Evolutionary conservation across 35 echinoderm and acorn worm species (phyloP).

Genomic region (Lytechinus pictus): DNA sequence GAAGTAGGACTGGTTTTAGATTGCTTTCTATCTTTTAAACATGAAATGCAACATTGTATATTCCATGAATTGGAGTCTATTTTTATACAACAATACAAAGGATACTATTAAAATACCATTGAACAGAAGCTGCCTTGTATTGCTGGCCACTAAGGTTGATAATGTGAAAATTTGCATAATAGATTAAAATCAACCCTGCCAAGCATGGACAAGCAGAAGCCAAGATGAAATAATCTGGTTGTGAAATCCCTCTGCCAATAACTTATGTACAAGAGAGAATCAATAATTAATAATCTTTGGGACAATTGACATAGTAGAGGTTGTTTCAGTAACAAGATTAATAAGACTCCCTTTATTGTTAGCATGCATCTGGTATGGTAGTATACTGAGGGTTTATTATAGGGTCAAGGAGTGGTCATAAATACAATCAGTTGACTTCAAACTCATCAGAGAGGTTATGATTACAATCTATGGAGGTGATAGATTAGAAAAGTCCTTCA

Average conservation of each 20-base stretch:
- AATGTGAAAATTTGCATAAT: too few relatives aligned
- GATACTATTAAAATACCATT: not conserved
- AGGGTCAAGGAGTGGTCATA: too few relatives aligned
- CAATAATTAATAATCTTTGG: not conserved
- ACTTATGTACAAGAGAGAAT: not conserved
- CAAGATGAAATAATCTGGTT: not conserved
- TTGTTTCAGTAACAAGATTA: constrained; percentile 13
- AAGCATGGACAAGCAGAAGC: not conserved
- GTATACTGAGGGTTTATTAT: too few relatives aligned
- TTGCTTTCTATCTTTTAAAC: not conserved
- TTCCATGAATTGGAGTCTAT: not conserved
- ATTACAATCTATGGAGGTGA: too few relatives aligned
- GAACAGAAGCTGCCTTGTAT: not conserved
- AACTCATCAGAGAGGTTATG: too few relatives aligned
- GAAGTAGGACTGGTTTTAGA: not conserved
- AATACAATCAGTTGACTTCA: too few relatives aligned
- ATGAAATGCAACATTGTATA: not conserved
- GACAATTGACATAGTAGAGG: not conserved
- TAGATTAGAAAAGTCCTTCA: too few relatives aligned
- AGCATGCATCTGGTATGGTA: not conserved
- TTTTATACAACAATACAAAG: not conserved
- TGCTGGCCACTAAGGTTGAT: too few relatives aligned
- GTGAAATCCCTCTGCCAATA: not conserved
- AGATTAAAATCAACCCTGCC: not conserved
- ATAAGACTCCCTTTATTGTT: not conserved